A percentile compares a stretch with the other conserved stretches of the same genome.
These are phyloP conservation scores for Chrysocyon brachyurus DNA, from an alignment of 2,797 vertebrate species.

Conservation along the genomic window DNA sequence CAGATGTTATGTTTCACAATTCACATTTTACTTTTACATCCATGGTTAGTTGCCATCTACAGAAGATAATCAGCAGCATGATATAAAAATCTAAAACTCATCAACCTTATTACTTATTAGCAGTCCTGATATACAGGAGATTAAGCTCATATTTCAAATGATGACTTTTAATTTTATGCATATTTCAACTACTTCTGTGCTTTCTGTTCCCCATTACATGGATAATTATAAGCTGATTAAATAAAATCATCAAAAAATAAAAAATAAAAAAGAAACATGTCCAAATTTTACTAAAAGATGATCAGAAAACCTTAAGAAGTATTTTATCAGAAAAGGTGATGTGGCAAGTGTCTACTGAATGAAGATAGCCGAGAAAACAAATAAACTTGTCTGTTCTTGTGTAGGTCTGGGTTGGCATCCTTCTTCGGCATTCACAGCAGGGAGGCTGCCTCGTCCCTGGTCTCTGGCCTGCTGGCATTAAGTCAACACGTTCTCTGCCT, in stretches of 20 bases:
- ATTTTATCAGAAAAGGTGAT: slow-evolving; percentile 19
- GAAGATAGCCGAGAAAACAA: not conserved
- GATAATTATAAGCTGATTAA: not conserved
- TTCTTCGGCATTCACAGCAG: not conserved
- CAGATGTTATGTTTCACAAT: slow-evolving; percentile 7
- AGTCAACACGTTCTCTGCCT: not conserved
- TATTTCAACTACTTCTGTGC: slow-evolving; percentile 53
- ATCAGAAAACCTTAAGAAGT: not conserved
- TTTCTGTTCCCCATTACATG: slow-evolving; percentile 11
- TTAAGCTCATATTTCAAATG: not conserved
- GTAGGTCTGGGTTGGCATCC: not conserved
- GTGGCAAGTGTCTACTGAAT: not conserved
- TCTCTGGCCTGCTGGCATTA: not conserved
- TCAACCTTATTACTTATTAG: not conserved
- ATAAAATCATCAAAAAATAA: not conserved
- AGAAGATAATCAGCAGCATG: not conserved
- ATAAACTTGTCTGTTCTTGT: not conserved
- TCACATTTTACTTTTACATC: not conserved
- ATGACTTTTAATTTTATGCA: not conserved
- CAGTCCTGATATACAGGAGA: not conserved
- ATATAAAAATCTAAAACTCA: not conserved
- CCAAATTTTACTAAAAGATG: slow-evolving; percentile 6
- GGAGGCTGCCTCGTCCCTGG: not conserved
- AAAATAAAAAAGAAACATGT: not conserved
- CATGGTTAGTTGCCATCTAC: not conserved